Base-by-base conservation (phyloP, 2,113 vertebrate species). In the Orthonyx spaldingii region DNA sequence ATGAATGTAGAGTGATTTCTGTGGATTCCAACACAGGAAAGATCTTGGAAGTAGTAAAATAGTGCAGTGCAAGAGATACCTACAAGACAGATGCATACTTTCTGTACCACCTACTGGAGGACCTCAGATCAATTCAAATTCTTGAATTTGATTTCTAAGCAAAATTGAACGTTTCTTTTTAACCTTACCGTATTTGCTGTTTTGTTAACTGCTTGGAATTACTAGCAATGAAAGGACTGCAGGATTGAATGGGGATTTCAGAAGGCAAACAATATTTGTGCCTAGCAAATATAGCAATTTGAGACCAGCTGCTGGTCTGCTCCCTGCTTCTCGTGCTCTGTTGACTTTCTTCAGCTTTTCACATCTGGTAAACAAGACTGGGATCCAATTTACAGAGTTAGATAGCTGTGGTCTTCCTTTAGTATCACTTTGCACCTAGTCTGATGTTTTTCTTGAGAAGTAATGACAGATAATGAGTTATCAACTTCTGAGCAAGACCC, bases 1-100 rank as follows among this genome's bases (percentile, higher is more conserved):
- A 74, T 90, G 75, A 94, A 89, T 68, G 66, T 75, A 53, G 86
- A 71, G 33, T 79, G 78, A 90, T 95, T 93, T 96, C 82, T 93
- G 78, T 77, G 75, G 68, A 81, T 94, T 92, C 61, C 89, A 88
- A 50, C 39, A 35, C 74, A 52, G 24, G 46, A 74, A 84, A 65
- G 47, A 57, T 76, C 81, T 83, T 75, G 24, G 23, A 86, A 91
- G 59, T 46, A 76, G 50, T 64, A 65, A 61, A 86, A 46, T 9
- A 50, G 27, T 49, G 37, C 42, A 76, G 7, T 52, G n/a, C 23
- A 91, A 47, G 27, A 87, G 44, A 41, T 39, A 61, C 16, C 11
- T 28, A 8, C 12, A 76, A 57, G 42, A 69, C 4, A 56, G 59
- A 74, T 22, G 5, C 32, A 6, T 44, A 11, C 4, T 83, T 91